These are phyloP conservation scores for Cnemophilus loriae DNA, from an alignment of 2,113 vertebrate species.

Conservation along the genomic window DNA sequence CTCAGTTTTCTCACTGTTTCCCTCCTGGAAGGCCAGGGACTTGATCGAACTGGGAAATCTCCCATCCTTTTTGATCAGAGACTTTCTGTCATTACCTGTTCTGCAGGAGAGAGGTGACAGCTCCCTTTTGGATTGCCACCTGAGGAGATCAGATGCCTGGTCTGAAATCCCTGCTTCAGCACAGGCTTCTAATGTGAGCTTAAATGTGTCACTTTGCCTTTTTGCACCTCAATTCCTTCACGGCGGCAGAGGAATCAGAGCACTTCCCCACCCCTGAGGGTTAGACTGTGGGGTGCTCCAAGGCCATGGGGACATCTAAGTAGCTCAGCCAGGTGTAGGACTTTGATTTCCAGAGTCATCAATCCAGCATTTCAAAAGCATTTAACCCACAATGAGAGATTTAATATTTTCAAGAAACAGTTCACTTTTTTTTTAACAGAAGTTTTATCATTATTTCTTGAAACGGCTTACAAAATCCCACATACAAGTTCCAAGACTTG, in stretches of 20 bases:
- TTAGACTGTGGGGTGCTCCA: not conserved
- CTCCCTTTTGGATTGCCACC: conserved; percentile 16
- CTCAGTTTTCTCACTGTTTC: not conserved
- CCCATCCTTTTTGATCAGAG: not conserved
- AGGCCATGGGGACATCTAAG: not conserved
- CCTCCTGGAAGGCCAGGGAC: not conserved
- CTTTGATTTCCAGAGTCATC: conserved; percentile 49
- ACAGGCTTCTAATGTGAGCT: not conserved
- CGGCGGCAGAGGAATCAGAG: not conserved
- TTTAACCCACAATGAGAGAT: conserved; percentile 2
- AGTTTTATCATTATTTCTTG: conserved; percentile 34
- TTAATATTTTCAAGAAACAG: not conserved
- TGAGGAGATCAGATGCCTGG: conserved; percentile 5
- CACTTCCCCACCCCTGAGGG: not conserved
- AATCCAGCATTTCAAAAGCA: conserved; percentile 9
- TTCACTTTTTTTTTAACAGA: not conserved
- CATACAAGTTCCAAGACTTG: not conserved
- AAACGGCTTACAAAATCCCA: conserved; percentile 15
- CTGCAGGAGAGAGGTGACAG: not conserved
- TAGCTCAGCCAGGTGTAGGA: not conserved
- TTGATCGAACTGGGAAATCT: not conserved
- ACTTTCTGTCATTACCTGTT: not conserved
- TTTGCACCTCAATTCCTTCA: not conserved
- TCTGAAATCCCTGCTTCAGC: conserved; percentile 25
- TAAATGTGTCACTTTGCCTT: conserved; percentile 1